Base-by-base conservation (phyloP, 2,113 vertebrate genomes). In the Narcine bancroftii region DNA sequence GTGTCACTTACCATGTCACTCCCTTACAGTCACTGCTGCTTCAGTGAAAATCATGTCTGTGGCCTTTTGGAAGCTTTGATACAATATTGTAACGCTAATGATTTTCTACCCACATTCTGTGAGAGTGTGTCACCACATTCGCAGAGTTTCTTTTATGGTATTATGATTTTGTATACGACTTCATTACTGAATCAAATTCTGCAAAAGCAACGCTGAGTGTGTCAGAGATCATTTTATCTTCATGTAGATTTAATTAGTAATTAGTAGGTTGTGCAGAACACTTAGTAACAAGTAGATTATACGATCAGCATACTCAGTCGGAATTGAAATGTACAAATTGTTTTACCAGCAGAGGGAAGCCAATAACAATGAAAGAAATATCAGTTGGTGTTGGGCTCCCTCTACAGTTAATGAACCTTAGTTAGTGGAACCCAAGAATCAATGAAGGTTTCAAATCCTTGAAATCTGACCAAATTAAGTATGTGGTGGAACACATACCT, bases 291-390 rank as follows among this genome's bases (percentile, higher is more conserved):
- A 69, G 6, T 79, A 19, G 29, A 13, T 5, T 85, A 53, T 29
- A 83, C 24, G 29, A 83, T 83, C 4, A 19, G 50, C 3, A 36
- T 60, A 9, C 17, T 56, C 81, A 33, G 63, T 91, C 69, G 39
- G 47, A 26, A 39, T 45, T 91, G 26, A 33, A 42, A 69, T n/a
- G 17, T 69, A 69, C 17, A 15, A 91, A 42, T 36, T 42, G 60
- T 65, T 42, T 65, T 65, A 69, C 39, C 89, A 91, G 63, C 24
- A 91, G 89, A 91, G 63, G 89, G 89, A 91, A n/a, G 29, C 65
- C 89, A 29, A 42, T 33, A 45, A 13, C 89, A 10, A 42, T 42
- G 47, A 45, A 66, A 69, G 10, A 26, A 91, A 33, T 47, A 11
- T 42, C 10, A 42, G 2, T 45, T 6, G 21, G 39, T 13, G 42